Base-by-base conservation (phyloP, 2,888 invertebrate genomes). In the Ecdyonurus torrentis region DNA sequence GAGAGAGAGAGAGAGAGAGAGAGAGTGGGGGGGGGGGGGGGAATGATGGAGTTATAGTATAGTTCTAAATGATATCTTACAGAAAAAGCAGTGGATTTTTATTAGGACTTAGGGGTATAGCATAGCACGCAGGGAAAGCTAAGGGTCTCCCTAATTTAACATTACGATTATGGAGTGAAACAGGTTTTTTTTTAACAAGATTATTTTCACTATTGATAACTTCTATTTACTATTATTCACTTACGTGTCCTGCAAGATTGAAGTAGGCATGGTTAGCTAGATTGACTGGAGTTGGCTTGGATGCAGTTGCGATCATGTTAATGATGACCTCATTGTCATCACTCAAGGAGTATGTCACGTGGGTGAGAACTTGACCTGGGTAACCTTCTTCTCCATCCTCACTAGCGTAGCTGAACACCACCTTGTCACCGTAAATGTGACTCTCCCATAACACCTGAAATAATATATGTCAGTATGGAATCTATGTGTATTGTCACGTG, bases 251-350 rank as follows among this genome's bases (percentile, higher is more conserved):
- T 60, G 86, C 91, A 53, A 97, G 79, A 76, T 97, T 97, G 75
- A 96, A 95, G 74, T 89, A 96, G 1, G 89, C 83, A 71, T 94
- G 88, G 73, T 89, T 90, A 59, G 92, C 92, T 63, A 97, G 76
- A 74, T 91, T 95, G 65, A 96, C 78, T 18, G 88, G 83, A 0
- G 94, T 95, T 0, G 89, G 81, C 71, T 88, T 87, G 10, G 83
- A 85, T 1, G 87, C 82, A 2, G 82, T 83, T 20, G 90, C 91
- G 66, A 78, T 82, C 79, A 89, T 91, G 65, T 84, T 81, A 2
- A 95, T 82, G 64, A 81, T 76, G 55, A 97, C 77, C 65, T 84
- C 82, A 71, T 92, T 89, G 66, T 87, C 83, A 24, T 83, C 81
- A 5, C 82, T 84, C 22, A 94, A 78, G 67, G 82, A 81, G 71